Conservation (phyloP, 2,888 invertebrate genomes). For the Brachypterus glaber region DNA sequence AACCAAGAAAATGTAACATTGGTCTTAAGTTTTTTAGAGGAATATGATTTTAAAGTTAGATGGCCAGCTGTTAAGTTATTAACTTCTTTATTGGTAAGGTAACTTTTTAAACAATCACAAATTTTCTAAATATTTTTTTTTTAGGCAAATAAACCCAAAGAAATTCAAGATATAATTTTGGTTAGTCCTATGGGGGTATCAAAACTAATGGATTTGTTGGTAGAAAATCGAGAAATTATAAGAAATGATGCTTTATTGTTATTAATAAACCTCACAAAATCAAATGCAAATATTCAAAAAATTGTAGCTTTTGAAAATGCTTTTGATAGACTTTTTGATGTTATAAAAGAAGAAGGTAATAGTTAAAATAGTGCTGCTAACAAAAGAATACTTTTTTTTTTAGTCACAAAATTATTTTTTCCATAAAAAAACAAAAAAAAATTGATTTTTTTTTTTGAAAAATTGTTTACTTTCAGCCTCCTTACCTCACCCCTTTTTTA, state of each 20-base stretch:
- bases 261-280: slow-evolving; percentile 84
- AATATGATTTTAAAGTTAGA: slow-evolving; percentile 90
- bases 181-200: slow-evolving; percentile 96
- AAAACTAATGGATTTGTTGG: slow-evolving; percentile 91
- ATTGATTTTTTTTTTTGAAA: too few relatives aligned
- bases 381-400: too few relatives aligned
- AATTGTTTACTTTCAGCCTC: too few relatives aligned
- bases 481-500: too few relatives aligned
- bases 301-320: slow-evolving; percentile 99
- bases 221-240: slow-evolving; percentile 90
- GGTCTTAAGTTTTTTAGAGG: slow-evolving; percentile 77
- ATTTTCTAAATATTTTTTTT: not conserved
- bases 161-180: slow-evolving; percentile 78
- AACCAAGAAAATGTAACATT: slow-evolving; percentile 73
- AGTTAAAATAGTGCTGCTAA: too few relatives aligned
- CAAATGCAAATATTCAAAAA: slow-evolving; percentile 96
- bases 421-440: too few relatives aligned
- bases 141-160: slow-evolving; percentile 67
- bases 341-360: slow-evolving; percentile 65
- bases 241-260: slow-evolving; percentile 89
- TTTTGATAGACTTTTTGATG: slow-evolving; percentile 89
- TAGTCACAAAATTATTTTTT: not conserved
- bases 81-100: slow-evolving; percentile 58
- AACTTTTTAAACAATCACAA: not conserved
- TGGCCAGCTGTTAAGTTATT: slow-evolving; percentile 84